phyloP scores from a whole-genome alignment of 1,140 invertebrate species.

The Cydia strobilella region DNA sequence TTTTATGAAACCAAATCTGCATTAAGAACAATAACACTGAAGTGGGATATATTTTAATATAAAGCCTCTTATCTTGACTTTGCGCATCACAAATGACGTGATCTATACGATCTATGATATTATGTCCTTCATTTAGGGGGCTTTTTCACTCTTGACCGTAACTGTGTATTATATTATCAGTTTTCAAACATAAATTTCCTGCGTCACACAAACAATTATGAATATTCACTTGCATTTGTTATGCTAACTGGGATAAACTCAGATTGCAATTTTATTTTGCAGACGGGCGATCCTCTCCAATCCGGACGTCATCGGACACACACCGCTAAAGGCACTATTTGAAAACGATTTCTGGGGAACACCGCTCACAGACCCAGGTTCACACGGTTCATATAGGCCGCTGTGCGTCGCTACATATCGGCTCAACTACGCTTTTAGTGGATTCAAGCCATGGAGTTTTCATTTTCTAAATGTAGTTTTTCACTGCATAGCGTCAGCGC shows the following conservation, averaged over 20 bases:
- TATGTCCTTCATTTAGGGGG: neutral
- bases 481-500: conserved; percentile 88
- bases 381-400: conserved; percentile 96
- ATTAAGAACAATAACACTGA: conserved; percentile 4
- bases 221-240: conserved; percentile 9
- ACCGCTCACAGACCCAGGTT: conserved; percentile 89
- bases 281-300: conserved; percentile 95
- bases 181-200: neutral
- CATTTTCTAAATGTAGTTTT: conserved; percentile 94
- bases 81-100: neutral
- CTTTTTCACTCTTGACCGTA: neutral
- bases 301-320: conserved; percentile 88
- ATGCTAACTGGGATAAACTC: conserved; percentile 7
- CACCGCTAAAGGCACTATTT: conserved; percentile 87
- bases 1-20: conserved; percentile 31
- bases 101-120: neutral
- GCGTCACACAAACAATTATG: neutral
- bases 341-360: conserved; percentile 97
- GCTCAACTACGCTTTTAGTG: conserved; percentile 93
- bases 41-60: conserved; percentile 1
- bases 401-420: conserved; percentile 96
- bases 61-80: neutral
- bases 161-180: neutral
- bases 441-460: conserved; percentile 94
- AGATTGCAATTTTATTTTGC: conserved; percentile 75